These are phyloP conservation scores for Brachyhypopomus occidentalis DNA, from an alignment of 2,113 vertebrate genomes.

Conservation along the genomic window DNA sequence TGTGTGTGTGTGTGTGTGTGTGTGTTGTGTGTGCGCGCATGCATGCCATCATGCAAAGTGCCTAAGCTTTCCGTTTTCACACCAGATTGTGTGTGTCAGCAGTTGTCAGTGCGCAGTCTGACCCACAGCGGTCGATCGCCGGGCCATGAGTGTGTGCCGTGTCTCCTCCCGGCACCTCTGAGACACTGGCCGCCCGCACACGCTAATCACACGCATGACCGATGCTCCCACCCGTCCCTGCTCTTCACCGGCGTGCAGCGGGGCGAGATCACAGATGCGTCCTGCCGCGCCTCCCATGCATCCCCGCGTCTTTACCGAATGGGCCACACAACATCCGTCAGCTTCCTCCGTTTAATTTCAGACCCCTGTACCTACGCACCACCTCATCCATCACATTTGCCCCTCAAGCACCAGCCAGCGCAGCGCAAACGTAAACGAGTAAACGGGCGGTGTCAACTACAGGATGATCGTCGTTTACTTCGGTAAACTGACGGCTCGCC, in stretches of 20 bases:
- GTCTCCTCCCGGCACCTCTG: background rate
- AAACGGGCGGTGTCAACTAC: too few relatives aligned
- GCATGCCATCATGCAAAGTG: background rate
- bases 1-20: background rate
- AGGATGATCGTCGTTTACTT: too few relatives aligned
- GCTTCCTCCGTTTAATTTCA: too few relatives aligned
- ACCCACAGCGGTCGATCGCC: constrained; percentile 3
- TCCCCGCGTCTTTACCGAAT: too few relatives aligned
- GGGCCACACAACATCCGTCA: too few relatives aligned
- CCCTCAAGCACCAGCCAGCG: too few relatives aligned
- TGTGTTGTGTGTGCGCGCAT: background rate
- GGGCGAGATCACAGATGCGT: too few relatives aligned
- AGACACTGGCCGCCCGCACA: background rate
- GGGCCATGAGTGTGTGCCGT: background rate
- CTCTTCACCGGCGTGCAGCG: background rate
- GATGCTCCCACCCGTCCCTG: background rate
- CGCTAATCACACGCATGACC: background rate
- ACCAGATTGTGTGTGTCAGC: background rate
- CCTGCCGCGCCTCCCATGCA: too few relatives aligned
- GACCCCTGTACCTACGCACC: too few relatives aligned
- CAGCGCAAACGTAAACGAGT: too few relatives aligned
- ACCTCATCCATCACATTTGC: too few relatives aligned
- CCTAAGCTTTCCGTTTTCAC: background rate
- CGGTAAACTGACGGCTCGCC: too few relatives aligned
- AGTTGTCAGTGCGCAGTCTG: constrained; percentile 2